Conservation (phyloP, 2,888 invertebrate species). For the Alentia gelatinosa region DNA sequence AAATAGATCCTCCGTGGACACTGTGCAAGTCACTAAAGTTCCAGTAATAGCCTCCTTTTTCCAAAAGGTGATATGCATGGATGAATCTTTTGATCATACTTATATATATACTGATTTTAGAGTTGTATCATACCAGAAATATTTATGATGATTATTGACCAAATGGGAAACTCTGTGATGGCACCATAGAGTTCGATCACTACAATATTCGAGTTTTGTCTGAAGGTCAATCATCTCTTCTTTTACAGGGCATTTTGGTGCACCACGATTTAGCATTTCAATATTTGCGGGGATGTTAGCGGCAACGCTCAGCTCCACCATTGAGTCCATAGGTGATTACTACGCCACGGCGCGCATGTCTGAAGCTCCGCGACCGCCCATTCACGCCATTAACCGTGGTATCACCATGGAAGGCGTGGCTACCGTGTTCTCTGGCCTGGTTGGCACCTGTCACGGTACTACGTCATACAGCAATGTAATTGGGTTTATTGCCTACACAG, state of each 20-base stretch:
- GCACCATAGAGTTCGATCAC: too few species aligned
- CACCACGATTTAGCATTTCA: not conserved
- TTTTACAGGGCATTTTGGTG: constrained; percentile 47
- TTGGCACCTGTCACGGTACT: constrained; percentile 49
- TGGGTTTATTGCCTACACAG: constrained; percentile 51
- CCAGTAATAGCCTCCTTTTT: too few species aligned
- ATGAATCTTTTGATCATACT: too few species aligned
- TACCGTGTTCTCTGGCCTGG: constrained; percentile 21
- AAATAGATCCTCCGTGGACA: too few species aligned
- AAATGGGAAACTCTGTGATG: too few species aligned
- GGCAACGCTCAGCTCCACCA: not conserved
- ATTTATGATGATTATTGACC: too few species aligned
- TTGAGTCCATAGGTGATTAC: constrained; percentile 45
- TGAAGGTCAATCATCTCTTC: too few species aligned
- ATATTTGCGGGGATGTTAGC: not conserved
- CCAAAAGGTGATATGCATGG: too few species aligned
- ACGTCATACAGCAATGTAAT: constrained; percentile 54
- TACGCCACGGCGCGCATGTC: constrained; percentile 42
- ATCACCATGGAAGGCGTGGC: constrained; percentile 46
- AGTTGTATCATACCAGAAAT: too few species aligned
- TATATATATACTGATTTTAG: too few species aligned
- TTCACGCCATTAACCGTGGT: constrained; percentile 47
- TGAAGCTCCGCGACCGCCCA: not conserved
- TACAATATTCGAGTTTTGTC: too few species aligned
- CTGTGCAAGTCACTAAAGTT: too few species aligned